Conservation (phyloP, 2,888 invertebrate species). For the Aleiodes leptofemur region DNA sequence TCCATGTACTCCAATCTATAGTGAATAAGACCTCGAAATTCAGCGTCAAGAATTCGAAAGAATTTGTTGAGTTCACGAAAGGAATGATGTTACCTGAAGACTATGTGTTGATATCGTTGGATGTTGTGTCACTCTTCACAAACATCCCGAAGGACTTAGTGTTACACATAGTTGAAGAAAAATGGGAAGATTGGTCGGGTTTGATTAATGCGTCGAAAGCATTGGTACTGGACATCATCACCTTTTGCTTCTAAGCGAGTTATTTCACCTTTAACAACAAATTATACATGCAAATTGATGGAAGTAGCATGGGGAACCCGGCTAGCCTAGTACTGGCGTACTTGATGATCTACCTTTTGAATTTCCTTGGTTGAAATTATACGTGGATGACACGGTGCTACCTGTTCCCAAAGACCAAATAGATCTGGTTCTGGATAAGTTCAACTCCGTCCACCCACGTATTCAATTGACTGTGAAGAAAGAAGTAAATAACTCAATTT, state of each 20-base stretch:
- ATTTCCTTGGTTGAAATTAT: too few species aligned
- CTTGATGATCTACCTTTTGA: too few species aligned
- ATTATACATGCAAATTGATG: background rate
- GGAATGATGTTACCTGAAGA: background rate
- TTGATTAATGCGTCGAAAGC: background rate
- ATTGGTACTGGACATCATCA: background rate
- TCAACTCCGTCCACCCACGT: too few species aligned
- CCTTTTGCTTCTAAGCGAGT: background rate
- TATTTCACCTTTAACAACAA: background rate
- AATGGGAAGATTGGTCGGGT: background rate
- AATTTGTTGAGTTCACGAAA: background rate
- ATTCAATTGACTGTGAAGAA: too few species aligned
- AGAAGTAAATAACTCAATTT: too few species aligned
- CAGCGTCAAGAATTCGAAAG: background rate
- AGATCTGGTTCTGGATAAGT: too few species aligned
- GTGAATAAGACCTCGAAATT: background rate
- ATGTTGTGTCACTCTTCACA: background rate
- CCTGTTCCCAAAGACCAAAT: too few species aligned
- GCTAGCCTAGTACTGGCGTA: background rate
- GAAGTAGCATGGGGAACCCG: slow-evolving; percentile 3
- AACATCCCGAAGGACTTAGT: background rate
- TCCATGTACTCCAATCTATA: background rate
- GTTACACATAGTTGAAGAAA: background rate
- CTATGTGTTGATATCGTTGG: slow-evolving; percentile 7
- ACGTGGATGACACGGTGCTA: too few species aligned